Evolutionary conservation across 2,113 vertebrate genomes (phyloP), one percentile per base, ranked within the genome.

Genomic region (Hemiprocne comata): DNA sequence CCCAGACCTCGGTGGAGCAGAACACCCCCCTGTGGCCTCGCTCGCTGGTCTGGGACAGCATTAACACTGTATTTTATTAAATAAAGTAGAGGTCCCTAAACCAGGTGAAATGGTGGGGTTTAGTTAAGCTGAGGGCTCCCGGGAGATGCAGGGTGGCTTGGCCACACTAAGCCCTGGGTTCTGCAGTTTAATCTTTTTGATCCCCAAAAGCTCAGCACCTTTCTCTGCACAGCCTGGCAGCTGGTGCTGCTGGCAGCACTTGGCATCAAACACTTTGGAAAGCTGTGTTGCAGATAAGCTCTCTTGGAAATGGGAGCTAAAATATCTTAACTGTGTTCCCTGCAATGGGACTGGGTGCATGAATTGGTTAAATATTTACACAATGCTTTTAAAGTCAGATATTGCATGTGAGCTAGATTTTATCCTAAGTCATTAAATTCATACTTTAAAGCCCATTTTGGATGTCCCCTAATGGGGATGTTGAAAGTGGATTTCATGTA

Each of bases 361-460:
- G 8, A 67, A 48, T 60, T 10, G 11, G 57, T 77, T 44, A 73
- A 89, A 80, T 81, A 90, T 83, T 91, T 80, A 76, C 69, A 36
- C 38, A 9, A 9, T 9, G 11, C 20, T 83, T 84, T 79, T 7
- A 10, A 54, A 77, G 51, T 36, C 60, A 80, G 40, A 70, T 19
- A 15, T n/a, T 70, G 46, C 0, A 0, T 40, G 8, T 6, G 2
- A 40, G 11, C 65, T 70, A 7, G 15, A 15, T 74, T 73, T 66
- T 61, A 74, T 54, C 29, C 4, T 0, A 40, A 74, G 87, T 21
- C 42, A 61, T 66, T 80, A 29, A 38, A 87, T 61, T 25, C 24
- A 4, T 36, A 9, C 83, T 83, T 86, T 85, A 48, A 83, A 90
- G 46, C 31, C 57, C 46, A 16, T 74, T 93, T 85, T 87, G 53